phyloP scores from a whole-genome alignment of 2,888 invertebrate species.

The Tryphoninae sp. region DNA sequence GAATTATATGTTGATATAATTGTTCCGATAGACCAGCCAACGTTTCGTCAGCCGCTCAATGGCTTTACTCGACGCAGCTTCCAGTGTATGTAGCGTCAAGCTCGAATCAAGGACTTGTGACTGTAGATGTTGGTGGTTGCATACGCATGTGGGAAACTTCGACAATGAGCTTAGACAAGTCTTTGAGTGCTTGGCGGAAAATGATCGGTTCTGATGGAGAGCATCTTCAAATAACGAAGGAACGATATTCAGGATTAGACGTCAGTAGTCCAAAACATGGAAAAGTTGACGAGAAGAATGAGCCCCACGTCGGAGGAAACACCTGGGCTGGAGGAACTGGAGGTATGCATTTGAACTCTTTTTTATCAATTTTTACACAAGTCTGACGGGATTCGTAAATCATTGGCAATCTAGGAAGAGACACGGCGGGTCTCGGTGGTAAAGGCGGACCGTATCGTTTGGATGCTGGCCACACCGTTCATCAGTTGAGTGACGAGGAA shows the following conservation, averaged over 20 bases:
- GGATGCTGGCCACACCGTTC: slow-evolving; percentile 96
- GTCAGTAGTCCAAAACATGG: slow-evolving; percentile 94
- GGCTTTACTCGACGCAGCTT: slow-evolving; percentile 81
- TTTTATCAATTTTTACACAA: background rate
- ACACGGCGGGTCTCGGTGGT: slow-evolving; percentile 97
- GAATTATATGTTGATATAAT: background rate
- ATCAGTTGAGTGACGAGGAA: slow-evolving; percentile 94
- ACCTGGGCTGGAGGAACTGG: slow-evolving; percentile 98
- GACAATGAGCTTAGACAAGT: slow-evolving; percentile 79
- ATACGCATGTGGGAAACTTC: slow-evolving; percentile 84
- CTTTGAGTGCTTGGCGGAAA: slow-evolving; percentile 82
- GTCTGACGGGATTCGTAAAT: background rate
- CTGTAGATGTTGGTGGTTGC: slow-evolving; percentile 83
- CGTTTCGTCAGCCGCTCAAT: slow-evolving; percentile 80
- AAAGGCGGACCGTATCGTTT: slow-evolving; percentile 97
- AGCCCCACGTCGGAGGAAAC: slow-evolving; percentile 97
- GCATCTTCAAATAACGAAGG: slow-evolving; percentile 88
- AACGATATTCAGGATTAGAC: slow-evolving; percentile 86
- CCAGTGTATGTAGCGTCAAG: slow-evolving; percentile 81
- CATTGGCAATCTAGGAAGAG: slow-evolving; percentile 82
- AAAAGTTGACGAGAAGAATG: slow-evolving; percentile 93
- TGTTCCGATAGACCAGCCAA: slow-evolving; percentile 70
- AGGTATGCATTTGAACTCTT: slow-evolving; percentile 81
- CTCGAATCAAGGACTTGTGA: slow-evolving; percentile 82
- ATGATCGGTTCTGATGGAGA: slow-evolving; percentile 80